Base-by-base conservation (phyloP, 2,888 invertebrate species). In the Siphonodentalium dalli region DNA sequence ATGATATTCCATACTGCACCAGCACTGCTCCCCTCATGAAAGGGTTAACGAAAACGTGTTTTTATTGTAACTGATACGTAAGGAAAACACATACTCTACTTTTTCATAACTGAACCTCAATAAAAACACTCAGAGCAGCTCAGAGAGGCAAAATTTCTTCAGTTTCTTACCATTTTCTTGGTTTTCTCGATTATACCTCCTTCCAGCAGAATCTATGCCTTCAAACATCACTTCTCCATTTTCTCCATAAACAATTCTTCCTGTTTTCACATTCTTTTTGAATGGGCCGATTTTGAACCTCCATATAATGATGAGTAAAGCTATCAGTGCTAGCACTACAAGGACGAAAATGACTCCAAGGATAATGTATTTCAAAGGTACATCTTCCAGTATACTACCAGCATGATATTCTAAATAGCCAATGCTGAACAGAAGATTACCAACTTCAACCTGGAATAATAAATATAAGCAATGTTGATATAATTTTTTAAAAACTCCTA, bases 301-400 rank as follows among this genome's bases (percentile, higher is more conserved):
- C 64, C 68, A 72, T 70, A 74, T 65, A n/a, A 69, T 47, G 1
- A 69, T 6, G 1, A 72, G 5, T 7, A 75, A 54, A 6, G 66
- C 23, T 13, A 69, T 34, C 9, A 69, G 54, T 3, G 66, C 48
- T 0, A 68, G 21, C 24, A 70, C 18, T n/a, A 75, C 51, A 4
- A 72, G 37, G 4, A 61, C 44, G 8, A 73, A 15, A 9, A 71
- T 62, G 3, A 66, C 54, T 20, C 66, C 54, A 2, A 75, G 37
- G 5, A 61, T 53, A 23, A 71, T 55, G 23, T 71, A 51, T 2
- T 54, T 55, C 1, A 54, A 33, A 0, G 65, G n/a, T n/a, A 46
- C 49, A 11, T 58, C 49, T 6, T 48, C 21, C 1, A 44, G 38
- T 0, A 42, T 46, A 13, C 29, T 51, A 2, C 39, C 27, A 7